Base-by-base conservation (phyloP, 2,888 invertebrate species). In the Orthosia incerta region DNA sequence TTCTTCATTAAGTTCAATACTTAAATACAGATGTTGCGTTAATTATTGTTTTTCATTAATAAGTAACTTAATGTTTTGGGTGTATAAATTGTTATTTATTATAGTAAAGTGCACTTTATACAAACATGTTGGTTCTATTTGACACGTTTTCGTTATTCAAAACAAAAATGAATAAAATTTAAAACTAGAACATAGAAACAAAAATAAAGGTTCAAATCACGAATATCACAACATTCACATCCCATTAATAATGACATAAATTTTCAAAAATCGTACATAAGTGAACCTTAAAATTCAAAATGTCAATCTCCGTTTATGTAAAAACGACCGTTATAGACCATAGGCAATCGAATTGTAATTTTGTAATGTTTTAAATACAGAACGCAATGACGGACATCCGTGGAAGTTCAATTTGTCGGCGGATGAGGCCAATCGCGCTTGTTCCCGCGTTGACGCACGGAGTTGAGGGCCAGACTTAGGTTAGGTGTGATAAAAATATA, bases 341-440 rank as follows among this genome's bases (percentile, higher is more conserved):
- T 31, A 74, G 62, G 78, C 74, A 20, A 84, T 82, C 61, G 75
- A 84, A 84, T 63, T 68, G 57, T 72, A 72, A 76, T 76, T 81
- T 63, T 68, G 57, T 72, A 72, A 76, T 76, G 77, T 86, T 87
- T 87, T 86, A 80, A 83, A 86, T 85, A 76, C 80, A 60, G 68
- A 68, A 66, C 62, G 67, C 76, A 79, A 87, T 82, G 85, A 67
- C 86, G 86, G 86, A 86, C 84, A 71, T 86, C 86, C 86, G 86
- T 76, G 80, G 67, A 75, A 80, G 70, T 76, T 73, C 85, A 83
- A 83, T 87, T 87, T 83, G 74, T 80, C 80, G 64, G 72, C 86
- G 86, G 86, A 86, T 83, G 87, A 57, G 83, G 71, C 86, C 86
- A 86, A 86, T 86, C 87, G 78, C 39, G 85, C 65, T 70, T 56